These are phyloP conservation scores for Alloscopus bannaensis DNA, from an alignment of 2,888 invertebrate species.

Conservation along the genomic window DNA sequence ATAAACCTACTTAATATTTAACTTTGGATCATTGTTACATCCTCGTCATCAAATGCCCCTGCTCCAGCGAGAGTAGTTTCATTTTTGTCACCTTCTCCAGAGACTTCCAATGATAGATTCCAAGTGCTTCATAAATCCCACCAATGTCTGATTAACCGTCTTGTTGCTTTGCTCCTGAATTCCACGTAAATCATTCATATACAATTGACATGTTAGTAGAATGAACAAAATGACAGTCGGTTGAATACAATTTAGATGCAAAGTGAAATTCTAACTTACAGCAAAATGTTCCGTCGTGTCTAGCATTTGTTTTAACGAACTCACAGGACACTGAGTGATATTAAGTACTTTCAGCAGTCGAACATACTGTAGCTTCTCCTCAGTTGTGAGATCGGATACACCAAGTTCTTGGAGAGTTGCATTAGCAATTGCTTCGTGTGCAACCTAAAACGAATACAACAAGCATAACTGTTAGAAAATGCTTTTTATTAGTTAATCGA, in stretches of 20 bases:
- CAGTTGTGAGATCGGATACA: slow-evolving; percentile 13
- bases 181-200: neutral
- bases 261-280: slow-evolving; percentile 11
- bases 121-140: slow-evolving; percentile 19
- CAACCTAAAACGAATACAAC: slow-evolving; percentile 27
- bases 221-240: neutral
- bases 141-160: neutral
- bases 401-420: slow-evolving; percentile 22
- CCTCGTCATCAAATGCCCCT: slow-evolving; percentile 11
- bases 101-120: slow-evolving; percentile 11
- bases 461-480: neutral
- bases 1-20: neutral
- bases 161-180: slow-evolving; percentile 3
- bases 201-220: neutral
- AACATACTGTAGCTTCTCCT: slow-evolving; percentile 22
- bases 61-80: neutral
- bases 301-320: slow-evolving; percentile 27
- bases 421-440: slow-evolving; percentile 38
- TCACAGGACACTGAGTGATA: slow-evolving; percentile 16
- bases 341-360: slow-evolving; percentile 49
- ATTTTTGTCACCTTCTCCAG: neutral
- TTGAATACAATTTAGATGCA: neutral
- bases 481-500: neutral
- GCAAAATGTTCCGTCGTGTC: slow-evolving; percentile 8
- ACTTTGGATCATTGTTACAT: neutral